These are phyloP conservation scores for Stichodactyla mertensii DNA, from an alignment of 64 coral and sea anemone species.

Conservation along the genomic window DNA sequence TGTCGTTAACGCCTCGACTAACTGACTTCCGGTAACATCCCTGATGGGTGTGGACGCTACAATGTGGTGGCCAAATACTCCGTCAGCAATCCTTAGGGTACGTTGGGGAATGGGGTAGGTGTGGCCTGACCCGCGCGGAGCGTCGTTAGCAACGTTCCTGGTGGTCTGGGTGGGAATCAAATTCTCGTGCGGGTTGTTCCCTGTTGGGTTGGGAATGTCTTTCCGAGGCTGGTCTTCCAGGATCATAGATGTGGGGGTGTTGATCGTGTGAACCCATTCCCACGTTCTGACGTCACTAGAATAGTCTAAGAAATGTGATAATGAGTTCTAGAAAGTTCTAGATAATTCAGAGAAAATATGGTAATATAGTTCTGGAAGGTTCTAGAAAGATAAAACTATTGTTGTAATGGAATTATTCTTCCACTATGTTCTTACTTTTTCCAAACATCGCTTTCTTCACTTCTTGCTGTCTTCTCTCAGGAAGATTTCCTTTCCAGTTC, in stretches of 20 bases:
- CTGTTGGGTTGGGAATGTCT: background rate
- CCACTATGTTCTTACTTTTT: background rate
- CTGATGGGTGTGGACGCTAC: background rate
- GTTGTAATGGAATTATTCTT: too few species aligned
- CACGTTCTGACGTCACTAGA: too few species aligned
- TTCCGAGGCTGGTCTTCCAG: background rate
- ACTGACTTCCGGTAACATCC: background rate
- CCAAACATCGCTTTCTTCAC: background rate
- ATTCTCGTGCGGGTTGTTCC: background rate
- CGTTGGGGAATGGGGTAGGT: too few species aligned
- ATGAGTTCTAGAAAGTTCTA: too few species aligned
- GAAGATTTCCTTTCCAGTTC: background rate
- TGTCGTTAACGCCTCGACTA: constrained; percentile 14
- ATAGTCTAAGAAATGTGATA: too few species aligned
- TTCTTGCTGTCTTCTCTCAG: background rate
- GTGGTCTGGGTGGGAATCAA: background rate
- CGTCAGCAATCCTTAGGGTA: too few species aligned
- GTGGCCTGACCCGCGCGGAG: too few species aligned
- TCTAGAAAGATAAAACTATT: too few species aligned
- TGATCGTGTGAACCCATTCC: too few species aligned
- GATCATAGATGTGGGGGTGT: background rate
- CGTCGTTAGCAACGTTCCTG: background rate
- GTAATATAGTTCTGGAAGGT: too few species aligned
- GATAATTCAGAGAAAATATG: too few species aligned
- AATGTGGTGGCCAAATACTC: background rate